Conservation (phyloP, 1,140 invertebrate genomes). For the Himalopsyche phryganea region DNA sequence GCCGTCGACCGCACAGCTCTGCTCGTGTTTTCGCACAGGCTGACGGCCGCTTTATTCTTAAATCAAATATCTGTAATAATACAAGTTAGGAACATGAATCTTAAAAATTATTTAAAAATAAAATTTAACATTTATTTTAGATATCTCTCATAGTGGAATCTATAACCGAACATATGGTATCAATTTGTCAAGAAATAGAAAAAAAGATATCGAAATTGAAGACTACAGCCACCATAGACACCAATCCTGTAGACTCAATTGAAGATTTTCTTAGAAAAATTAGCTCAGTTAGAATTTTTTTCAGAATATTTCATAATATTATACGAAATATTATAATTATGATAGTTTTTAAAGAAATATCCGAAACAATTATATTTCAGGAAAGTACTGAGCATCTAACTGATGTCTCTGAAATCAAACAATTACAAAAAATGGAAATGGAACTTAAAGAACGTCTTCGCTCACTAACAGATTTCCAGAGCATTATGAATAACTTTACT, state of each 20-base stretch:
- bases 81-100: too few relatives aligned
- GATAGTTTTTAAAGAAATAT: too few relatives aligned
- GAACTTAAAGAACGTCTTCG: neutral
- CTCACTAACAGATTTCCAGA: constrained; percentile 6
- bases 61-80: too few relatives aligned
- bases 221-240: constrained; percentile 9
- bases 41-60: too few relatives aligned
- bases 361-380: too few relatives aligned
- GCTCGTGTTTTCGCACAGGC: too few relatives aligned
- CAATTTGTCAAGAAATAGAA: constrained; percentile 5
- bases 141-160: constrained; percentile 3
- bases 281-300: neutral
- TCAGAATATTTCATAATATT: too few relatives aligned
- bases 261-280: neutral
- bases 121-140: neutral
- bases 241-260: neutral
- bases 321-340: too few relatives aligned
- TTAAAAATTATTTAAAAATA: neutral
- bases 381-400: too few relatives aligned
- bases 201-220: constrained; percentile 7
- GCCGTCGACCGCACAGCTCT: too few relatives aligned
- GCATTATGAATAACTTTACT: neutral
- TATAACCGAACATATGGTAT: neutral
- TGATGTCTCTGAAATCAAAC: too few relatives aligned
- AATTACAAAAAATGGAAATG: too few relatives aligned